Evolutionary conservation across 2,888 invertebrate species (phyloP).

Genomic region (Myopa tessellatipennis): DNA sequence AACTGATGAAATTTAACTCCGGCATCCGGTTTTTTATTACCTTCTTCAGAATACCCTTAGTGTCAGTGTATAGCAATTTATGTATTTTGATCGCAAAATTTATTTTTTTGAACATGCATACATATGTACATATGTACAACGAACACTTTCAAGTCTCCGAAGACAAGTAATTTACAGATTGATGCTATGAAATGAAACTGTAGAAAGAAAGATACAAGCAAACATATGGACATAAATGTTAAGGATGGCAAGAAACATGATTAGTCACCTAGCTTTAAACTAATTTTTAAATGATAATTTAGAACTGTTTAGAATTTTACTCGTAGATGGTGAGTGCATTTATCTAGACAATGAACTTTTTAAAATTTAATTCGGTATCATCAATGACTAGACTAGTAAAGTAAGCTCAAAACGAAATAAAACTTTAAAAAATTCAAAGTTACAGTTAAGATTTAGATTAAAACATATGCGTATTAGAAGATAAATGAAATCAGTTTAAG

Average conservation of each 20-base stretch:
- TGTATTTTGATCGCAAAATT: neutral
- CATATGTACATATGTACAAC: constrained; percentile 4
- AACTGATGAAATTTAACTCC: constrained; percentile 48
- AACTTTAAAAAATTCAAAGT: too few relatives aligned
- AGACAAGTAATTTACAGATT: neutral
- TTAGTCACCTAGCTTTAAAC: neutral
- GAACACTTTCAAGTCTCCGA: neutral
- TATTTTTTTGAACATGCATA: neutral
- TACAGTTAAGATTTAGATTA: too few relatives aligned
- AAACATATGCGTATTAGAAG: too few relatives aligned
- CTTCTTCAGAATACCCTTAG: neutral
- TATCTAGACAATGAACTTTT: too few relatives aligned
- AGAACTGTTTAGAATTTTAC: neutral
- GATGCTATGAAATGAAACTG: neutral
- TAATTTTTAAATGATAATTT: neutral
- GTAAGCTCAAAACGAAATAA: too few relatives aligned
- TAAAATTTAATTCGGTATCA: too few relatives aligned
- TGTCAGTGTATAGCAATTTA: neutral
- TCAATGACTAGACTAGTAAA: too few relatives aligned
- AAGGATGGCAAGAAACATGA: neutral
- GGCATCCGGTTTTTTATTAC: constrained; percentile 50
- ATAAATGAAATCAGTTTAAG: too few relatives aligned
- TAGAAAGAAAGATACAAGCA: neutral
- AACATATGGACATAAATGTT: neutral
- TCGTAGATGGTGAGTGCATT: too few relatives aligned